Evolutionary conservation across 2,888 invertebrate species (phyloP).

Genomic region (Omphaloscelis lunosa): DNA sequence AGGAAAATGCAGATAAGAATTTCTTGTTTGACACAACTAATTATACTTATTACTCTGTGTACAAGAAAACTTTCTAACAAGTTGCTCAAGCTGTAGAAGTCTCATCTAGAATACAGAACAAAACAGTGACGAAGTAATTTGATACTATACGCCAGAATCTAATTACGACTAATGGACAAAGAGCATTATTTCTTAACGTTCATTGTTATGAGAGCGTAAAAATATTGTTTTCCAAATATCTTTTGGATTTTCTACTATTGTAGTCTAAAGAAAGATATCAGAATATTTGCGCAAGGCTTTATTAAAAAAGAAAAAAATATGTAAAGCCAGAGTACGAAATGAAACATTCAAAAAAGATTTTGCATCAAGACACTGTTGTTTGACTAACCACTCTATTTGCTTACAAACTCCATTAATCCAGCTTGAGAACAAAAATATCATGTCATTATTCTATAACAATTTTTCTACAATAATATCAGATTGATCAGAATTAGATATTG

Average conservation of each 20-base stretch:
- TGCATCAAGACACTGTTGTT: constrained; percentile 16
- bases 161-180: constrained; percentile 64
- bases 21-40: constrained; percentile 49
- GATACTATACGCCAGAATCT: constrained; percentile 49
- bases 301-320: constrained; percentile 22
- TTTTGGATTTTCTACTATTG: constrained; percentile 28
- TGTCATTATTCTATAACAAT: neutral
- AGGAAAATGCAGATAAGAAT: constrained; percentile 40
- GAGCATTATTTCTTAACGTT: constrained; percentile 52
- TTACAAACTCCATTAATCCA: neutral
- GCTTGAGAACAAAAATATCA: neutral
- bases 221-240: constrained; percentile 41
- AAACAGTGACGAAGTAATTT: constrained; percentile 49
- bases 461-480: neutral
- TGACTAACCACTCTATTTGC: constrained; percentile 26
- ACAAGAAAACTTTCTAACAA: constrained; percentile 52
- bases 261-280: constrained; percentile 10
- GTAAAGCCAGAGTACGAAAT: constrained; percentile 7
- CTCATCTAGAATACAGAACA: constrained; percentile 30
- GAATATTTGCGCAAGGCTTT: constrained; percentile 21
- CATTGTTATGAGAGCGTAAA: constrained; percentile 43
- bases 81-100: constrained; percentile 39
- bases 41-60: constrained; percentile 48
- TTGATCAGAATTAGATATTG: neutral
- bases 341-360: constrained; percentile 14